Percentiles rank a stretch among this genome's conserved stretches.
Conservation (phyloP, 2,888 invertebrate genomes). For the Harmothoe impar region DNA sequence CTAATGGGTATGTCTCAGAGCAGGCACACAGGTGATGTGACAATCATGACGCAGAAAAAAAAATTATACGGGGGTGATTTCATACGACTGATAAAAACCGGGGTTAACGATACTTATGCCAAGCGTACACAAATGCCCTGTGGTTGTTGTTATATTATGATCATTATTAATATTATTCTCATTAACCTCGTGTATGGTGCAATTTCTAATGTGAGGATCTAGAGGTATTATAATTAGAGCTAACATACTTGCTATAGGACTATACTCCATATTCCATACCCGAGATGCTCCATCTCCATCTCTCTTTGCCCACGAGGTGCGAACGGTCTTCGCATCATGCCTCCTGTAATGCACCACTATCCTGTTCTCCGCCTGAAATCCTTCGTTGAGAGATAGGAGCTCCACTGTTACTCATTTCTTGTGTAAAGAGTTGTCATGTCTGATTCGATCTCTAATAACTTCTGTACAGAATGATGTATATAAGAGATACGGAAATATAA, state of each 20-base stretch:
- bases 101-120: conserved; percentile 9
- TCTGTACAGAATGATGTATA: conserved; percentile 55
- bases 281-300: not conserved
- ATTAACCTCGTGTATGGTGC: conserved; percentile 26
- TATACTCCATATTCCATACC: not conserved
- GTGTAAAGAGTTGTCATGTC: conserved; percentile 51
- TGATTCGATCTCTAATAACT: conserved; percentile 33
- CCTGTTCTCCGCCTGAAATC: not conserved
- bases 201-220: conserved; percentile 34
- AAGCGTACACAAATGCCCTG: conserved; percentile 35
- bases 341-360: not conserved
- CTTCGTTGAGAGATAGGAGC: conserved; percentile 32
- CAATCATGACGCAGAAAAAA: not conserved
- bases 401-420: conserved; percentile 22
- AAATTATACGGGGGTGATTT: not conserved
- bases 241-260: conserved; percentile 12
- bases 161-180: conserved; percentile 7
- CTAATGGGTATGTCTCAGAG: not conserved
- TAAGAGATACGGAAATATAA: conserved; percentile 59
- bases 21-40: not conserved
- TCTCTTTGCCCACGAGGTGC: not conserved
- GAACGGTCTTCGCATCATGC: not conserved
- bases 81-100: not conserved
- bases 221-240: conserved; percentile 8
- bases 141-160: conserved; percentile 32